Evolutionary conservation across 2,797 vertebrate genomes (phyloP).

Genomic region (Lindbergichthys nudifrons): DNA sequence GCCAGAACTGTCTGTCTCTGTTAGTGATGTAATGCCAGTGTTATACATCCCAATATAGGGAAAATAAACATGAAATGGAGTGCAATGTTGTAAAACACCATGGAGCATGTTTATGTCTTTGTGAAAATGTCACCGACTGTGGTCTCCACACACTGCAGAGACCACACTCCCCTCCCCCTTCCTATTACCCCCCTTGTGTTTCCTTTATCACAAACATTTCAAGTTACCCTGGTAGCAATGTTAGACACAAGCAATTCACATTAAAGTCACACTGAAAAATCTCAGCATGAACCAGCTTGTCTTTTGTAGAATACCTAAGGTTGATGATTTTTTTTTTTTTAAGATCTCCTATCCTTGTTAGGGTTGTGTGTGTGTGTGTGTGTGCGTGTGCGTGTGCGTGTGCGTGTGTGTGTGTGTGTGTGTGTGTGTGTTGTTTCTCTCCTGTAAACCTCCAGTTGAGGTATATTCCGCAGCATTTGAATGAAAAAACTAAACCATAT

Average conservation of each 20-base stretch:
- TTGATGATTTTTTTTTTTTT: constrained; percentile 23
- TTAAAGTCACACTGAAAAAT: constrained; percentile 41
- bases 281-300: constrained; percentile 43
- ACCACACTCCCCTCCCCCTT: too few relatives aligned
- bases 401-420: not conserved
- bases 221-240: constrained; percentile 27
- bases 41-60: constrained; percentile 21
- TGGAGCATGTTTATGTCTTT: constrained; percentile 44
- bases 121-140: constrained; percentile 35
- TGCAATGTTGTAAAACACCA: constrained; percentile 47
- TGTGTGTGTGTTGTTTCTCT: not conserved
- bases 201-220: constrained; percentile 12
- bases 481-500: not conserved
- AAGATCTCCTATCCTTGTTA: constrained; percentile 1
- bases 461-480: not conserved
- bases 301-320: constrained; percentile 2
- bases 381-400: not conserved
- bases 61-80: constrained; percentile 36
- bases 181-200: not conserved
- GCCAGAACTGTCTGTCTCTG: constrained; percentile 4
- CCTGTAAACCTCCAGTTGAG: not conserved
- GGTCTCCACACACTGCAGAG: constrained; percentile 16
- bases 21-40: constrained; percentile 23
- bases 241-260: constrained; percentile 31
- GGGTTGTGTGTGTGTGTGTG: not conserved